Evolutionary conservation across 2,888 invertebrate species (phyloP).

Genomic region (Gastracanthus pulcherrimus): DNA sequence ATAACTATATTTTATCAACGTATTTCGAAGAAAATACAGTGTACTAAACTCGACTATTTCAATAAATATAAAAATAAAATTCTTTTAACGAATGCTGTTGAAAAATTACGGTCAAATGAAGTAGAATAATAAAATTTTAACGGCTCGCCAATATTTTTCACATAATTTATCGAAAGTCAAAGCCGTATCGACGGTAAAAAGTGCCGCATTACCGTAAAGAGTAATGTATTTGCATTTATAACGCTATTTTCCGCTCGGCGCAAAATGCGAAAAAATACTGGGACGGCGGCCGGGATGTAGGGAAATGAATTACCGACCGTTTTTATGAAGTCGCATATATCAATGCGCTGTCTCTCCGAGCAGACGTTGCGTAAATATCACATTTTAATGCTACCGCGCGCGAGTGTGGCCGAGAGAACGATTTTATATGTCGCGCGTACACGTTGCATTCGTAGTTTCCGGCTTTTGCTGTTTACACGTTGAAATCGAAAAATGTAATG

Average conservation of each 20-base stretch:
- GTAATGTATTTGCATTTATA: constrained; percentile 42
- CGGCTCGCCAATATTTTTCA: not conserved
- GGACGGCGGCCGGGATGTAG: too few relatives aligned
- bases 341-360: constrained; percentile 14
- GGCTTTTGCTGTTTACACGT: too few relatives aligned
- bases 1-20: too few relatives aligned
- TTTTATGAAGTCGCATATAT: constrained; percentile 46
- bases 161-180: not conserved
- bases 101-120: too few relatives aligned
- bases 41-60: too few relatives aligned
- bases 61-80: too few relatives aligned
- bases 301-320: constrained; percentile 39
- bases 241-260: not conserved
- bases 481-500: too few relatives aligned
- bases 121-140: too few relatives aligned
- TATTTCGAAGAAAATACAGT: too few relatives aligned
- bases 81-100: too few relatives aligned
- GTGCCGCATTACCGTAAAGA: not conserved
- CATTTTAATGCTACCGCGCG: constrained; percentile 34
- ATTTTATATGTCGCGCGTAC: not conserved
- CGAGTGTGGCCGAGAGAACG: not conserved
- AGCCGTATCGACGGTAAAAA: not conserved
- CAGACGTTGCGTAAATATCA: constrained; percentile 48
- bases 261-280: constrained; percentile 27
- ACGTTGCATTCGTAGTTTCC: not conserved